Base-by-base conservation (phyloP, 1,140 invertebrate species). In the Zaprionus vittiger region DNA sequence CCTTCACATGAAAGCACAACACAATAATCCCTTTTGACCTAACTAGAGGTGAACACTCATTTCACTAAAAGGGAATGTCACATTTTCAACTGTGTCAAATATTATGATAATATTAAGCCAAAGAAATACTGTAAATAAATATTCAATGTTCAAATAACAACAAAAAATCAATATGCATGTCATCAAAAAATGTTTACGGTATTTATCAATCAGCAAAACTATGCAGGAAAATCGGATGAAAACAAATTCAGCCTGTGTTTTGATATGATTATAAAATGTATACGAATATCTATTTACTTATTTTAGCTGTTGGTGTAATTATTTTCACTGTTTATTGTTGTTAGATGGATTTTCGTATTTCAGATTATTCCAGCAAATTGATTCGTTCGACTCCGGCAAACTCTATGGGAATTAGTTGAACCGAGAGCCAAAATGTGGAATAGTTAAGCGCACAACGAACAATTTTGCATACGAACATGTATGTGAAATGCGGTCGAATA, bases 241-340 rank as follows among this genome's bases (percentile, higher is more conserved):
- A 26, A 41, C 57, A 17, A 72, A 68, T 41, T 60, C 54, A 22
- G 26, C 2, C 12, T 52, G 52, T 74, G 59, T 56, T 70, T 63
- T 70, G 52, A 70, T 75, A 59, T 71, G 67, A 64, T 75, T 59
- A 63, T 57, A 52, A 56, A 75, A 62, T 31, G 22, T 37, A 37
- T 15, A 57, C 37, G 49, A 22, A 75, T 52, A 44, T 61, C 28
- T 63, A 62, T 74, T 70, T 74, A 57, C 59, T 70, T 62, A 49
- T 63, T 62, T 61, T n/a, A 34, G 20, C 3, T 14, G 24, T 28
- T 47, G n/a, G 15, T 64, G 52, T 28, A 64, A 75, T 63, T 75
- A 49, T 57, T 63, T 41, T 59, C 34, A 59, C 26, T 71, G 67
- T 71, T 75, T 47, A 71, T 75, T 71, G 47, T 24, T 44, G 38